Percentiles rank a stretch among this genome's conserved stretches.
Evolutionary conservation across 1,140 invertebrate species (phyloP).

Genomic region (Atopsyche davidsoni): DNA sequence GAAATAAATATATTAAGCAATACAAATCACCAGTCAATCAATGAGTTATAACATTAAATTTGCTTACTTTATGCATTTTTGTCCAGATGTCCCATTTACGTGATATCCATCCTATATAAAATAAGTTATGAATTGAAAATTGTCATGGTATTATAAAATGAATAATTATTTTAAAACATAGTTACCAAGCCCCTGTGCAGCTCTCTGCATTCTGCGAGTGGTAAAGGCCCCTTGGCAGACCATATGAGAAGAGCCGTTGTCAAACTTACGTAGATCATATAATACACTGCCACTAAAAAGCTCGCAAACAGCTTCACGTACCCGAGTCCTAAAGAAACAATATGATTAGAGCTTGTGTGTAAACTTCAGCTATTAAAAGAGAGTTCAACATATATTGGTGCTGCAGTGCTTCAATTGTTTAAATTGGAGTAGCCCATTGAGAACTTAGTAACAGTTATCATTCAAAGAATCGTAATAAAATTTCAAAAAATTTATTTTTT

Average conservation of each 20-base stretch:
- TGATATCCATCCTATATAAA: conserved; percentile 39
- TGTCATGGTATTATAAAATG: too few relatives aligned
- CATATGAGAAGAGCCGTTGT: conserved; percentile 47
- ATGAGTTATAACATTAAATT: background rate
- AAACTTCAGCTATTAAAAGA: too few relatives aligned
- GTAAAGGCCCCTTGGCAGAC: conserved; percentile 43
- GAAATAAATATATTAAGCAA: too few relatives aligned
- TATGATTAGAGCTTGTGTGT: too few relatives aligned
- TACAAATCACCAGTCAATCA: conserved; percentile 6
- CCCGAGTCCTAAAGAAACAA: conserved; percentile 44
- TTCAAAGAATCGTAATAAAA: too few relatives aligned
- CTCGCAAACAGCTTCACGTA: conserved; percentile 46
- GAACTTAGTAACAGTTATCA: too few relatives aligned
- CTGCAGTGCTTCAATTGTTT: too few relatives aligned
- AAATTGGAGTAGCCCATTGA: too few relatives aligned
- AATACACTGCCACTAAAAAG: conserved; percentile 44
- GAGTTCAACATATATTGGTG: too few relatives aligned
- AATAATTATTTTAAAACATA: conserved; percentile 18
- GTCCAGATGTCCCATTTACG: conserved; percentile 34
- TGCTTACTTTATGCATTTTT: conserved; percentile 43
- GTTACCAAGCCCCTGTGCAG: conserved; percentile 36
- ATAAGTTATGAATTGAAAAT: too few relatives aligned
- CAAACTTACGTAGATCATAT: conserved; percentile 46
- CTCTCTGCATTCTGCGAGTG: conserved; percentile 43
- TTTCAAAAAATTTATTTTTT: too few relatives aligned